A percentile compares a stretch with the other conserved stretches of the same genome.
phyloP scores from a whole-genome alignment of 2,797 vertebrate species.

The Sebastes kiyomatsui region DNA sequence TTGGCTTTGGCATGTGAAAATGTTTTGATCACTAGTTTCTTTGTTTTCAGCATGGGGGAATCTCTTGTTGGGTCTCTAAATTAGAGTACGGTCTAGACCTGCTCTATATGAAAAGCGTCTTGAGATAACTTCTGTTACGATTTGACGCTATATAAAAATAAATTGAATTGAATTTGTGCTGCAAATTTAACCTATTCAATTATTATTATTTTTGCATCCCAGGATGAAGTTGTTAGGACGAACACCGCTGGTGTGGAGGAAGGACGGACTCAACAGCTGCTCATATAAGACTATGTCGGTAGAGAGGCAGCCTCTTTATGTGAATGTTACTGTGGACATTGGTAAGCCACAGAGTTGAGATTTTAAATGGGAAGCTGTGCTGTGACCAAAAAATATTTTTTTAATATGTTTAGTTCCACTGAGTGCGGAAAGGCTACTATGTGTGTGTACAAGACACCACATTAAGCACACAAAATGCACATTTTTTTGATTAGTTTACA shows the following conservation, averaged over 20 bases:
- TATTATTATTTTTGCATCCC: not conserved
- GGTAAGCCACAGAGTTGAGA: slow-evolving; percentile 71
- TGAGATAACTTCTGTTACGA: too few relatives aligned
- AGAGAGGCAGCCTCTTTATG: slow-evolving; percentile 85
- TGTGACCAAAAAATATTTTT: slow-evolving; percentile 36
- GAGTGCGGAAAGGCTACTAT: not conserved
- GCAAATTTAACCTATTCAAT: not conserved
- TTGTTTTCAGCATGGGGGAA: not conserved
- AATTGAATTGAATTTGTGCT: not conserved
- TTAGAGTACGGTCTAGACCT: too few relatives aligned
- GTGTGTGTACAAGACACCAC: not conserved
- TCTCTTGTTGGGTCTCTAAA: too few relatives aligned
- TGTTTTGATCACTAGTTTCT: not conserved
- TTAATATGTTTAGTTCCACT: not conserved
- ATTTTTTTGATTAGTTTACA: slow-evolving; percentile 8
- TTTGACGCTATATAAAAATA: too few relatives aligned
- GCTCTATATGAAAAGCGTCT: too few relatives aligned
- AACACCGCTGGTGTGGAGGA: slow-evolving; percentile 86
- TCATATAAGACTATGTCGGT: slow-evolving; percentile 87
- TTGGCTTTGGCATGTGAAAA: not conserved
- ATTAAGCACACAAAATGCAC: slow-evolving; percentile 38
- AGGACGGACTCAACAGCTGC: slow-evolving; percentile 93
- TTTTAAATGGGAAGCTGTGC: not conserved
- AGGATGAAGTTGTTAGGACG: slow-evolving; percentile 91
- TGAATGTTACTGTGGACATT: slow-evolving; percentile 93